A percentile compares a stretch with the other conserved stretches of the same genome.
Evolutionary conservation across 2,113 vertebrate species (phyloP).

Genomic region (Pavo muticus): DNA sequence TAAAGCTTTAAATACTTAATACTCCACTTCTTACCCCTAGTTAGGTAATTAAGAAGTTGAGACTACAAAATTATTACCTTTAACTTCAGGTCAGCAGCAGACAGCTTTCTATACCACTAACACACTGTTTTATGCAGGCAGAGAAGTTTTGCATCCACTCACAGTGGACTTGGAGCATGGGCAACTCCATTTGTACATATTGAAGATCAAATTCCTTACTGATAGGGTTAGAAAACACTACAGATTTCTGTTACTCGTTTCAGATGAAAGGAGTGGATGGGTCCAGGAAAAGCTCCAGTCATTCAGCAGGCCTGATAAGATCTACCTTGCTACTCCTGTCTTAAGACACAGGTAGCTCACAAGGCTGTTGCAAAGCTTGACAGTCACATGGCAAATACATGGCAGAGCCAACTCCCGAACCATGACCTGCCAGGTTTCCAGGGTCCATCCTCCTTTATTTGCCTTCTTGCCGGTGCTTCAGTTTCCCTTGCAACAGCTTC

Average conservation of each 20-base stretch:
- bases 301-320: background rate
- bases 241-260: background rate
- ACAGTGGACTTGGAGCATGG: background rate
- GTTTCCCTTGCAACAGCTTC: background rate
- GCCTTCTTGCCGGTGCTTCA: background rate
- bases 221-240: background rate
- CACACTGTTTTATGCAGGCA: background rate
- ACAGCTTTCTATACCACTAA: background rate
- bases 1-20: background rate
- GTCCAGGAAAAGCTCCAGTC: background rate
- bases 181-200: background rate
- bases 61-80: background rate
- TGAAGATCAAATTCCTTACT: background rate
- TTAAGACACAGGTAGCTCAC: rapidly evolving
- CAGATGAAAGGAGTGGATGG: background rate
- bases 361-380: background rate
- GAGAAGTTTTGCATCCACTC: background rate
- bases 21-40: background rate
- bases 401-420: background rate
- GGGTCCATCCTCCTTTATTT: background rate
- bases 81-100: background rate
- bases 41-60: background rate
- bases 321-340: background rate
- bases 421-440: background rate
- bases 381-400: background rate